Evolutionary conservation across 2,888 invertebrate species (phyloP), one percentile per base, ranked within the genome.

Genomic region (Germaria angustata): DNA sequence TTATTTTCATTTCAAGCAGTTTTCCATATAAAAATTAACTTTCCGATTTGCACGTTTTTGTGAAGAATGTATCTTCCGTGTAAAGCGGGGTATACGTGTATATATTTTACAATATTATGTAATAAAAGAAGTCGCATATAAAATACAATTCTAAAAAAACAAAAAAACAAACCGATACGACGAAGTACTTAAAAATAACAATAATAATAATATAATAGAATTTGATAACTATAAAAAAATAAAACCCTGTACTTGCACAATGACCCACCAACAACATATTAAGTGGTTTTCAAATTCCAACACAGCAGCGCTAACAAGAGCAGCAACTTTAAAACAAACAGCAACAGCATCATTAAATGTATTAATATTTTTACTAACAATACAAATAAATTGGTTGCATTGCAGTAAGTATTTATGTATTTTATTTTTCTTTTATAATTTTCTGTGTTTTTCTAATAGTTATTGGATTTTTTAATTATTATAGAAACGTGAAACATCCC

Each of bases 341-440:
- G 46, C 32, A 41, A 28, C 34, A 73, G 1, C 53, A 66, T 32
- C 5, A 59, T 22, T 53, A 53, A 69, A 61, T 61, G 61, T 68
- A 73, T 57, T 79, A 28, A 57, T 78, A 82, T 59, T 75, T 71
- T 79, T 82, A 59, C 53, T 82, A 76, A 71, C 69, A 69, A 63
- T 71, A 66, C 79, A 76, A 79, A 65, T 59, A 36, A 79, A 72
- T 75, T 71, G 51, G 20, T 66, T 82, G 44, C 79, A 76, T 61
- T 79, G 79, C 82, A 34, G 82, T 82, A 79, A 82, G 82, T 82
- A 82, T 65, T 59, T 39, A 71, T 76, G n/a, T n/a, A n/a, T n/a
- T n/a, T n/a, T n/a, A n/a, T n/a, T n/a, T n/a, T n/a, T n/a, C n/a
- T n/a, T n/a, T n/a, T n/a, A n/a, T n/a, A n/a, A n/a, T n/a, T n/a